Base-by-base conservation (phyloP, 2,888 invertebrate genomes). In the Ellobium chinense region DNA sequence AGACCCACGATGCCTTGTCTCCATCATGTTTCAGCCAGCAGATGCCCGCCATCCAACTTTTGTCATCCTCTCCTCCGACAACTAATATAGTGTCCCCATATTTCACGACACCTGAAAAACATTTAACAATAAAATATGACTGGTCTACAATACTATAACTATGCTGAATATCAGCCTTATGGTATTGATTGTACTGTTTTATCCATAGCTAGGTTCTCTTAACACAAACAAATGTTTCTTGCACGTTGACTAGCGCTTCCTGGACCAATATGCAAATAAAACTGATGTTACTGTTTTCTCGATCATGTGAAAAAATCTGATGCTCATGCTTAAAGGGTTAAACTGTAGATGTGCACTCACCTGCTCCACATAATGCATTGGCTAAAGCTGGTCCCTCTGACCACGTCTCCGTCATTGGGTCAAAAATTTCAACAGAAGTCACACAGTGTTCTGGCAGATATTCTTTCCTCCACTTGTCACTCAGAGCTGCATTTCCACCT, bases 41-140 rank as follows among this genome's bases (percentile, higher is more conserved):
- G 56, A 91, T 84, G 2, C 92, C 92, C 0, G 91, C 91, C 92
- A 92, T 92, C 92, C 92, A 92, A 81, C 91, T 91, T 78, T 91
- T 91, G 84, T 92, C 92, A 84, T 92, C 92, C 77, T 92, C 92
- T 0, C 92, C 92, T 2, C 92, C 92, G 3, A 92, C 90, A 18
- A 91, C 89, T 75, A 91, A 84, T 56, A 92, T 88, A 1, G 89
- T 90, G 73, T 90, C 90, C 1, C 89, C 89, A 81, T 91, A 92
- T 81, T 91, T 91, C 29, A 91, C 91, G 9, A 88, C 84, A 69
- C 89, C 90, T 88, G 83, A 0, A 76, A 18, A 18, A 46, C 46
- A 46, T n/a, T n/a, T n/a, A n/a, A n/a, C n/a, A n/a, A n/a, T n/a
- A n/a, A n/a, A n/a, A n/a, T n/a, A n/a, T n/a, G n/a, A n/a, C n/a